Percentiles rank a stretch among this genome's conserved stretches.
phyloP scores from a whole-genome alignment of 1,140 invertebrate species.

The Aphelenchoides besseyi region DNA sequence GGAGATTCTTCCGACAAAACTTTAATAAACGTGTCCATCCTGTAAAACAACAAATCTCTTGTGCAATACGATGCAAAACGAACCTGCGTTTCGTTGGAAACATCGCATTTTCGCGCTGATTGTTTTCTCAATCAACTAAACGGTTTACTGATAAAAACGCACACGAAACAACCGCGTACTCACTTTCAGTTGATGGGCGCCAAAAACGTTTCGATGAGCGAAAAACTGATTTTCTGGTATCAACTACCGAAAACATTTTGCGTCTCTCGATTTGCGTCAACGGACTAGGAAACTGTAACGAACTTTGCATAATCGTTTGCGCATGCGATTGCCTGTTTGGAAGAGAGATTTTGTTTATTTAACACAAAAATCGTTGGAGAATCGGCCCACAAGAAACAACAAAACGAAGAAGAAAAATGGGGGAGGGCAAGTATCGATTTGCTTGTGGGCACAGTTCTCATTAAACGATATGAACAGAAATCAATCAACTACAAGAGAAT shows the following conservation, averaged over 20 bases:
- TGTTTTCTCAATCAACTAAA: no score
- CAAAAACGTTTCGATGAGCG: not conserved
- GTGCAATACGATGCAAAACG: not conserved
- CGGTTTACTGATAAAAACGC: not conserved
- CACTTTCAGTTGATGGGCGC: not conserved
- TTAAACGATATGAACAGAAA: not conserved
- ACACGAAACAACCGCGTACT: not conserved
- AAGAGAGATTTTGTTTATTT: no score
- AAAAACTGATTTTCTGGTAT: no score
- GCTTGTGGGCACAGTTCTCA: no score
- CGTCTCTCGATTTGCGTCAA: not conserved
- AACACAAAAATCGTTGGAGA: not conserved
- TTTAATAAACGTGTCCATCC: conserved; percentile 6
- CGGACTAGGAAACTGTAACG: no score
- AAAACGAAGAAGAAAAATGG: no score
- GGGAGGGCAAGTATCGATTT: no score
- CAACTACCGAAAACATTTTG: no score
- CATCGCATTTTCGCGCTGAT: not conserved
- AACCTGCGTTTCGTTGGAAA: not conserved
- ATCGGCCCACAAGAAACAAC: not conserved
- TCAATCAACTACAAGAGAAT: not conserved
- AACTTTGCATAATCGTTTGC: not conserved
- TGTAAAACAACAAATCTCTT: not conserved
- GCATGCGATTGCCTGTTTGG: no score
- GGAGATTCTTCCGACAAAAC: conserved; percentile 50